Evolutionary conservation across 2,113 vertebrate species (phyloP).

Genomic region (Gymnogyps californianus): DNA sequence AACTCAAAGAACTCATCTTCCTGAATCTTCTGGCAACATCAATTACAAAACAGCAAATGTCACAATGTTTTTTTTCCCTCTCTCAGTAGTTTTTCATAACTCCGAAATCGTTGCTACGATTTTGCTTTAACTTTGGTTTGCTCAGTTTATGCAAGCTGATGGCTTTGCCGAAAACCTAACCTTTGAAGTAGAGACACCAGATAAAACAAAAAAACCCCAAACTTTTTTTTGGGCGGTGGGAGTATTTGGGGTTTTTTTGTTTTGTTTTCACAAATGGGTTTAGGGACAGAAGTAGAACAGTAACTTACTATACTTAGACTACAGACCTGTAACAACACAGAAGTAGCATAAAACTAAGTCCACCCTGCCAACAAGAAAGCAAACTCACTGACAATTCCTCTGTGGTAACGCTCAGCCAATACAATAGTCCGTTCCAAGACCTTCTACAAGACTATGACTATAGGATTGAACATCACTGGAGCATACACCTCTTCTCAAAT

Average conservation of each 20-base stretch:
- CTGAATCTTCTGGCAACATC: not conserved
- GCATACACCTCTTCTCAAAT: not conserved
- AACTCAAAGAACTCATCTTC: not conserved
- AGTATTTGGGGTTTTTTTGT: not conserved
- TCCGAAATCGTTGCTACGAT: not conserved
- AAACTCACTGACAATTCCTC: not conserved
- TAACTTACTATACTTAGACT: not conserved
- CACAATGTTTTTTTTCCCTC: not conserved
- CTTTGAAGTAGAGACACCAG: not conserved
- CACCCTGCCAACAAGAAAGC: not conserved
- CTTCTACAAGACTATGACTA: not conserved
- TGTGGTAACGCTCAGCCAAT: not conserved
- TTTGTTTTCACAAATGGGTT: not conserved
- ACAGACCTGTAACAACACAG: not conserved
- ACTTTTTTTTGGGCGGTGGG: not conserved
- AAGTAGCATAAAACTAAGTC: not conserved
- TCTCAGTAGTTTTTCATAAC: not conserved
- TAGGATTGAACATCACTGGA: not conserved
- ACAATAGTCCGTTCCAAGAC: not conserved
- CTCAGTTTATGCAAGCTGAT: not conserved
- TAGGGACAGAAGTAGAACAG: not conserved
- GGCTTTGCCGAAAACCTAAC: not conserved
- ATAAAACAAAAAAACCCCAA: not conserved
- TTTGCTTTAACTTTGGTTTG: not conserved
- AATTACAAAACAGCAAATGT: not conserved